Evolutionary conservation across 2,888 invertebrate genomes (phyloP).

Genomic region (Scaptomyza cyrtandrae): DNA sequence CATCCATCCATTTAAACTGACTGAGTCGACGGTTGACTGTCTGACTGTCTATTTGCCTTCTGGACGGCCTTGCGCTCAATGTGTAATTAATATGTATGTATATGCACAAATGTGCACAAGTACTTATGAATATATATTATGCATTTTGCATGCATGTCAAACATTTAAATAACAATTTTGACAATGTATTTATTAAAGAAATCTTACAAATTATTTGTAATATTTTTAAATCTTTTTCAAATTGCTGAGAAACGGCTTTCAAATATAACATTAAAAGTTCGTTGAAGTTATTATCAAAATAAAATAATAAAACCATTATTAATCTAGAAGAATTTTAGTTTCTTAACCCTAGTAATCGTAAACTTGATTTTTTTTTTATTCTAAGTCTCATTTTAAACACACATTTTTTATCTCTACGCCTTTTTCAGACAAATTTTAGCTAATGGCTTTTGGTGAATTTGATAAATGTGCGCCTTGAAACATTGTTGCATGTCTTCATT

Average conservation of each 20-base stretch:
- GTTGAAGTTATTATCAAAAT: too few species aligned
- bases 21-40: conserved; percentile 1
- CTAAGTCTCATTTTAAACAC: background rate
- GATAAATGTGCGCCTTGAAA: conserved; percentile 25
- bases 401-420: background rate
- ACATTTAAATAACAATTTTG: background rate
- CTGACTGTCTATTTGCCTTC: conserved; percentile 32
- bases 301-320: too few species aligned
- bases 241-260: too few species aligned
- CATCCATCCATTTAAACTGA: conserved; percentile 3
- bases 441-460: conserved; percentile 7
- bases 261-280: too few species aligned
- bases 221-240: too few species aligned
- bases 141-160: background rate
- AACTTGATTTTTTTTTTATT: too few species aligned
- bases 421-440: conserved; percentile 12
- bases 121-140: conserved; percentile 1
- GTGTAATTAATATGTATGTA: conserved; percentile 67
- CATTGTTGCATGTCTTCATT: conserved; percentile 27
- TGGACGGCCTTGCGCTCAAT: conserved; percentile 71
- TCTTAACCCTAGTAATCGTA: too few species aligned
- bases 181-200: conserved; percentile 16
- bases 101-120: too few species aligned
- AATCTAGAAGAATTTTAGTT: too few species aligned
- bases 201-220: too few species aligned